Evolutionary conservation across 2,797 vertebrate genomes (phyloP).

Genomic region (Chrysolophus pictus): DNA sequence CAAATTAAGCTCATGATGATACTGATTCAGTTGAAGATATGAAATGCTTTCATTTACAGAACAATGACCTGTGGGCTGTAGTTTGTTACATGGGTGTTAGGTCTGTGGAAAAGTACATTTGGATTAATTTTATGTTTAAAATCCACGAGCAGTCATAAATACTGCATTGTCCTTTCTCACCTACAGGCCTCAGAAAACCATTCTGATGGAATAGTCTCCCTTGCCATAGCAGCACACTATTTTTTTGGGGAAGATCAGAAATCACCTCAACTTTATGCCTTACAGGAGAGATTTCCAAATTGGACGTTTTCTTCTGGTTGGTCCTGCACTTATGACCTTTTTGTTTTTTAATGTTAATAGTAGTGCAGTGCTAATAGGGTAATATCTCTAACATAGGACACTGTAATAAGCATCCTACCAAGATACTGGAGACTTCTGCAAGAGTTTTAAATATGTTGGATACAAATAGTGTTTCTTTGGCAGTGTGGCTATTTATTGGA

Average conservation of each 20-base stretch:
- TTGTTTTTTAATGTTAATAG: slow-evolving; percentile 82
- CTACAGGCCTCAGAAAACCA: slow-evolving; percentile 82
- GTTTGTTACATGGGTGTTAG: background rate
- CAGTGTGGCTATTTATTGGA: slow-evolving; percentile 12
- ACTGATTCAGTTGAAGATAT: background rate
- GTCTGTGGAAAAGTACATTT: background rate
- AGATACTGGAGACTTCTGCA: background rate
- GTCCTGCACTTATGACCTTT: slow-evolving; percentile 94
- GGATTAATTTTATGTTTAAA: background rate
- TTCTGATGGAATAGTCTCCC: slow-evolving; percentile 85
- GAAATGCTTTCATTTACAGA: background rate
- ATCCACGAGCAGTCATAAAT: background rate
- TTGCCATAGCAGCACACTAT: slow-evolving; percentile 91
- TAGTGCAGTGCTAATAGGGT: background rate
- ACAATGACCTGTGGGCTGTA: background rate
- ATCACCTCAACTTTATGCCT: slow-evolving; percentile 82
- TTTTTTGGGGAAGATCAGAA: slow-evolving; percentile 88
- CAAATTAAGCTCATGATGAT: fast-evolving
- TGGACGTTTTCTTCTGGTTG: slow-evolving; percentile 93
- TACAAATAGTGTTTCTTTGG: slow-evolving; percentile 30
- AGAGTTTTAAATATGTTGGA: background rate
- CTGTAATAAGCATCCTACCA: background rate
- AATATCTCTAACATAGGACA: background rate
- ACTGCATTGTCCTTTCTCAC: slow-evolving; percentile 4
- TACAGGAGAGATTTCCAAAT: slow-evolving; percentile 85